Conservation (phyloP, 1,140 invertebrate species). For the Holcopasites calliopsidis region DNA sequence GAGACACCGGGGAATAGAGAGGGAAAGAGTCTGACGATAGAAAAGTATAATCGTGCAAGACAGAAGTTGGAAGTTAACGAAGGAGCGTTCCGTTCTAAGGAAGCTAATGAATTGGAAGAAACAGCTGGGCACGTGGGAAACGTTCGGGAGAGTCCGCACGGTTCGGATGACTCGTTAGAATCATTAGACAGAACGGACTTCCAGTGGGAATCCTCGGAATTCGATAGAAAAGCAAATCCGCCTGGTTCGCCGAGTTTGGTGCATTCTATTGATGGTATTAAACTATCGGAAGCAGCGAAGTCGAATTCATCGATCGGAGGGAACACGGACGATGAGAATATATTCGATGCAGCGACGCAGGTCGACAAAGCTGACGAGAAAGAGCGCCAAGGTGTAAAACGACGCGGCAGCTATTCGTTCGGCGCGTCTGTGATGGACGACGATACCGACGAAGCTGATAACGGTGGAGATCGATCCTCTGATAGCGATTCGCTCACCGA, state of each 20-base stretch:
- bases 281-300: neutral
- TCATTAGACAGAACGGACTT: neutral
- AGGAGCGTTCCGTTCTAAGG: neutral
- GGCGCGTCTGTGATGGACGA: neutral
- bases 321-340: conserved; percentile 1
- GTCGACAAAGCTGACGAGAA: neutral
- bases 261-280: neutral
- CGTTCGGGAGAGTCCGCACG: neutral
- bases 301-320: neutral
- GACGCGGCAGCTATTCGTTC: neutral
- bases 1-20: neutral
- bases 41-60: neutral
- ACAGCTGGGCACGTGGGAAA: neutral
- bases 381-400: neutral
- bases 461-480: too few species aligned
- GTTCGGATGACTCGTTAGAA: neutral
- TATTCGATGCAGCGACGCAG: conserved; percentile 4
- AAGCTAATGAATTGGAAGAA: neutral
- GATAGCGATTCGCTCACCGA: conserved; percentile 47
- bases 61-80: neutral
- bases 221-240: conserved; percentile 23
- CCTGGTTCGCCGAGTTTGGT: conserved; percentile 34
- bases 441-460: neutral
- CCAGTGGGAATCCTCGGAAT: neutral
- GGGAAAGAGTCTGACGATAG: neutral